Conservation (phyloP, 1,140 invertebrate genomes). For the Eupeodes corollae region DNA sequence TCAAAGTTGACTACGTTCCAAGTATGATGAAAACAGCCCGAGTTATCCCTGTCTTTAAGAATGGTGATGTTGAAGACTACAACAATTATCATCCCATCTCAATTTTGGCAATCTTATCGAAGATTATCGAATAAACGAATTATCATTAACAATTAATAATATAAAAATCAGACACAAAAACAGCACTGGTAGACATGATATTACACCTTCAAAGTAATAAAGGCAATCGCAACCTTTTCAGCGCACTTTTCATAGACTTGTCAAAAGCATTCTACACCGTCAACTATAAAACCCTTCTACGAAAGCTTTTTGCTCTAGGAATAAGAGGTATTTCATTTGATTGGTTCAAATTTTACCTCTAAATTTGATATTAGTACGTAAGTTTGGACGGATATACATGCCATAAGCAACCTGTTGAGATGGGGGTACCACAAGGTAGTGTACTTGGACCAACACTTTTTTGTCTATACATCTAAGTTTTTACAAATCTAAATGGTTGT, state of each 20-base stretch:
- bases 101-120: too few species aligned
- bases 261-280: constrained; percentile 13
- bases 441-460: neutral
- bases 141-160: too few species aligned
- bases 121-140: too few species aligned
- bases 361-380: neutral
- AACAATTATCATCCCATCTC: too few species aligned
- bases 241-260: constrained; percentile 7
- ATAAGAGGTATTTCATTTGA: neutral
- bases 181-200: neutral
- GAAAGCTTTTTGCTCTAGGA: constrained; percentile 1
- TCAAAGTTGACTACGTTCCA: neutral
- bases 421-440: neutral
- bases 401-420: too few species aligned
- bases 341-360: neutral
- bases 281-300: constrained; percentile 3
- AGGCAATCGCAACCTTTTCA: constrained; percentile 2
- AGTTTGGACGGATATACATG: neutral
- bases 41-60: too few species aligned
- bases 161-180: neutral
- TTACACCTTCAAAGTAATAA: neutral
- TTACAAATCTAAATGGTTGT: too few species aligned
- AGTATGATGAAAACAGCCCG: neutral
- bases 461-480: too few species aligned
- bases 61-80: too few species aligned